Percentiles rank a stretch among this genome's conserved stretches.
Conservation (phyloP, 2,797 vertebrate species). For the Champsocephalus gunnari region DNA sequence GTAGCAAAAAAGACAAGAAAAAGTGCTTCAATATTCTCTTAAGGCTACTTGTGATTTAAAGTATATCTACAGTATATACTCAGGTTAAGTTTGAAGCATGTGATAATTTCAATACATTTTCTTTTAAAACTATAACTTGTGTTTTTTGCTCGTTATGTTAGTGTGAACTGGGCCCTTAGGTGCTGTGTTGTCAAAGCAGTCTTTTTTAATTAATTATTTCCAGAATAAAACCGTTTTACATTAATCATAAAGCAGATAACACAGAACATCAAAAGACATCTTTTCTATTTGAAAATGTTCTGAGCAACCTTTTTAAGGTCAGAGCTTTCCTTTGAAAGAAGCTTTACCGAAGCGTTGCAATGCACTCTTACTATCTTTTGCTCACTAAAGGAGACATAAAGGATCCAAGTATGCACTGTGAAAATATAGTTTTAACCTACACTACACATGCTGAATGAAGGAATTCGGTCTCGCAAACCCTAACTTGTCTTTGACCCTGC, state of each 20-base stretch:
- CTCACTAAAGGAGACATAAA: slow-evolving; percentile 3
- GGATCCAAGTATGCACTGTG: neutral
- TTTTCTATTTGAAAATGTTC: slow-evolving; percentile 8
- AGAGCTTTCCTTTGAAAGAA: slow-evolving; percentile 12
- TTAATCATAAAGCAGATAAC: slow-evolving; percentile 21
- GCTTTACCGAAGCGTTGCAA: neutral
- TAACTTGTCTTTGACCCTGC: slow-evolving; percentile 17
- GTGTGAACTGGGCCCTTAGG: slow-evolving; percentile 17
- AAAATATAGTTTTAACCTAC: slow-evolving; percentile 17
- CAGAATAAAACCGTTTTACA: neutral
- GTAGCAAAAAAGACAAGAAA: neutral
- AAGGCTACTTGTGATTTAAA: neutral
- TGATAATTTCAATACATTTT: slow-evolving; percentile 8
- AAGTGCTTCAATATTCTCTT: neutral
- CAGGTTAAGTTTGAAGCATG: neutral
- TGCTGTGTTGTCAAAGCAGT: neutral
- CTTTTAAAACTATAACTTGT: neutral
- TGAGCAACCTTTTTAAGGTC: neutral
- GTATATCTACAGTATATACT: neutral
- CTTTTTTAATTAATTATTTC: slow-evolving; percentile 17
- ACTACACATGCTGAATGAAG: slow-evolving; percentile 10
- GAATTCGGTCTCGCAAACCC: slow-evolving; percentile 2
- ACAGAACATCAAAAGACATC: slow-evolving; percentile 4
- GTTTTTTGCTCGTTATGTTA: neutral
- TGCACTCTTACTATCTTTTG: neutral